Percentiles rank a stretch among this genome's conserved stretches.
phyloP scores from a whole-genome alignment of 2,797 vertebrate genomes.

The Geotria australis region DNA sequence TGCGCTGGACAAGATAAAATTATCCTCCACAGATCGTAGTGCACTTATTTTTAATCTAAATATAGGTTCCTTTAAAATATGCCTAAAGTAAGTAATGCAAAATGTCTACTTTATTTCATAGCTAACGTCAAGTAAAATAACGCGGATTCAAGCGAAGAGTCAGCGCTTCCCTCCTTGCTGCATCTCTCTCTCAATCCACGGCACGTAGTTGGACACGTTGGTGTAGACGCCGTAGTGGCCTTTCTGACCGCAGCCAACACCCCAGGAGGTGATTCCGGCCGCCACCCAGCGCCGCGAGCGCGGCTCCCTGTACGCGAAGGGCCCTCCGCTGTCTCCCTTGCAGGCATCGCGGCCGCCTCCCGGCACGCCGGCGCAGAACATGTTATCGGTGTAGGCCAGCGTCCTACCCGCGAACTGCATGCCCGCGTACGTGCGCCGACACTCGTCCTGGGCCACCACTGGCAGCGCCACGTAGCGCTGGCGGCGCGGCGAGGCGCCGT shows the following conservation, averaged over 20 bases:
- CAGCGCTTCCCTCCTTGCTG: too few species aligned
- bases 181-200: conserved; percentile 24
- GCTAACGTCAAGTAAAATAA: too few species aligned
- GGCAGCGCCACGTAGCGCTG: conserved; percentile 74
- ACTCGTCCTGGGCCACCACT: conserved; percentile 47
- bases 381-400: conserved; percentile 47
- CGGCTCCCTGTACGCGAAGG: conserved; percentile 36
- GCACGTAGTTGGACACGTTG: conserved; percentile 42
- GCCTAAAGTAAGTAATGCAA: too few species aligned
- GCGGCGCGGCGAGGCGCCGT: conserved; percentile 24
- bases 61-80: too few species aligned
- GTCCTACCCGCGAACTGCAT: conserved; percentile 13
- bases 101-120: too few species aligned
- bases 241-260: conserved; percentile 59
- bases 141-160: too few species aligned
- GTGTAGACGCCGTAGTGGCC: conserved; percentile 86
- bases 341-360: conserved; percentile 71
- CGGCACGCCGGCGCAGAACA: conserved; percentile 78
- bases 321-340: conserved; percentile 68
- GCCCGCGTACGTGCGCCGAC: conserved; percentile 44
- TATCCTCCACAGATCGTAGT: too few species aligned
- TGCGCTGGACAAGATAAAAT: too few species aligned
- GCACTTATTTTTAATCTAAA: too few species aligned
- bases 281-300: conserved; percentile 30
- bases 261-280: conserved; percentile 76